Conservation (phyloP, 2,113 vertebrate genomes). For the Clarias gariepinus region DNA sequence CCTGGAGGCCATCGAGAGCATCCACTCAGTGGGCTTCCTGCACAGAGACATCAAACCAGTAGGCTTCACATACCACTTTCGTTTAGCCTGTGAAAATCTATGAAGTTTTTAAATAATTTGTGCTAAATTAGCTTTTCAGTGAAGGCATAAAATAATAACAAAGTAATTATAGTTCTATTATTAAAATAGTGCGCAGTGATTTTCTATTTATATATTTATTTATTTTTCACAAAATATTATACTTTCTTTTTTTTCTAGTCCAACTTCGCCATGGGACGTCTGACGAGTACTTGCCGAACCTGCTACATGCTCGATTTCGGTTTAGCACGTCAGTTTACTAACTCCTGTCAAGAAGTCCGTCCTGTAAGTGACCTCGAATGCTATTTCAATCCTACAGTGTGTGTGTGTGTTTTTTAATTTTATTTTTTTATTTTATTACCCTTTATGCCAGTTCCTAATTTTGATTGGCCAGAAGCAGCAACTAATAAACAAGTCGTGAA, state of each 20-base stretch:
- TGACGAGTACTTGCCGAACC: constrained; percentile 92
- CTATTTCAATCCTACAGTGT: not conserved
- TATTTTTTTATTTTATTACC: not conserved
- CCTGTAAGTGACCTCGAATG: constrained; percentile 80
- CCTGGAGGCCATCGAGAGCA: constrained; percentile 94
- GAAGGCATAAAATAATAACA: not conserved
- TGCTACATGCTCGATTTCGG: constrained; percentile 99
- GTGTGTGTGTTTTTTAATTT: too few relatives aligned
- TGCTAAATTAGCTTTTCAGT: not conserved
- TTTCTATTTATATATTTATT: too few relatives aligned
- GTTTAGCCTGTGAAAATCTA: not conserved
- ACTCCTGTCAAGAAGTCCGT: constrained; percentile 95
- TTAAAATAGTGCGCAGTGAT: not conserved
- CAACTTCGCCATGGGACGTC: constrained; percentile 97
- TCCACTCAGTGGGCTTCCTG: constrained; percentile 95
- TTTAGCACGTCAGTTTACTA: constrained; percentile 96
- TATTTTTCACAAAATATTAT: not conserved
- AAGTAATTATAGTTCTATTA: not conserved
- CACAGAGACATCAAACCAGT: constrained; percentile 94
- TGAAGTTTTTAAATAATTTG: not conserved
- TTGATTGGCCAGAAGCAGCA: not conserved
- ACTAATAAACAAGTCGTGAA: not conserved
- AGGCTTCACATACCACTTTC: not conserved
- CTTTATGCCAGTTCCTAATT: not conserved
- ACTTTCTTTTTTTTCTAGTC: constrained; percentile 73